These are phyloP conservation scores for Lepisosteus osseus DNA, from an alignment of 2,113 vertebrate genomes.

Conservation along the genomic window DNA sequence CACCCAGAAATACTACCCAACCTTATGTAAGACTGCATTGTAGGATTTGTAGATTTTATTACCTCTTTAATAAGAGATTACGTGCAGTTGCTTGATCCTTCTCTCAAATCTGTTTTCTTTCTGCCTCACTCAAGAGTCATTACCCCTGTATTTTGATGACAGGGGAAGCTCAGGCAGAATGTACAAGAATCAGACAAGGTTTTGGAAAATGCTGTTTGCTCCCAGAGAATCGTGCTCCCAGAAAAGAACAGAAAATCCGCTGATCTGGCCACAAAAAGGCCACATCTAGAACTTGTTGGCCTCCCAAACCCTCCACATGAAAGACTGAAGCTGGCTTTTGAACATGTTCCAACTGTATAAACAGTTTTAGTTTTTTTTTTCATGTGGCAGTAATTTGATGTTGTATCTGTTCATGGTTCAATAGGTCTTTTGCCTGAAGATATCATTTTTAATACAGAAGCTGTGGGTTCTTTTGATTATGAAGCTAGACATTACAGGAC, in stretches of 20 bases:
- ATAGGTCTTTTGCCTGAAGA: conserved; percentile 45
- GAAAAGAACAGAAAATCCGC: background rate
- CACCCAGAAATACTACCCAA: conserved; percentile 49
- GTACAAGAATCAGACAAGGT: background rate
- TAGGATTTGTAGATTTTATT: conserved; percentile 43
- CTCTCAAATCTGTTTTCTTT: background rate
- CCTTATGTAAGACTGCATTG: conserved; percentile 32
- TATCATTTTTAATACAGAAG: conserved; percentile 61
- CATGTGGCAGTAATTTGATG: background rate
- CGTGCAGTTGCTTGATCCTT: conserved; percentile 33
- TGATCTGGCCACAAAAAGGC: background rate
- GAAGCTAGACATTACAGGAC: conserved; percentile 10
- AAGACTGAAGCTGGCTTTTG: background rate
- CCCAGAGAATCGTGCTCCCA: background rate
- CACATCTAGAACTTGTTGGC: background rate
- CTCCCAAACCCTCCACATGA: background rate
- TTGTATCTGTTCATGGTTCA: conserved; percentile 37
- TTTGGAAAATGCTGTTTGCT: background rate
- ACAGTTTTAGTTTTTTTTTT: background rate
- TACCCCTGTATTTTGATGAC: background rate
- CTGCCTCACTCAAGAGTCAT: background rate
- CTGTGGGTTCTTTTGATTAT: conserved; percentile 51
- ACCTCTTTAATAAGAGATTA: conserved; percentile 62
- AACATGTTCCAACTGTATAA: background rate
- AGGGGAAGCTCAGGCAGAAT: too few relatives aligned